A percentile compares a stretch with the other conserved stretches of the same genome.
Evolutionary conservation across 2,113 vertebrate species (phyloP).

Genomic region (Bos taurus): ARS-UCD2.0 NC_037334.1:18405501-18406000

Average conservation of each 20-base stretch:
- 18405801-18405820: too few species aligned
- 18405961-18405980: neutral
- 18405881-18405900: neutral
- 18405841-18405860: neutral
- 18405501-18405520: neutral
- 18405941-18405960: neutral
- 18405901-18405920: neutral
- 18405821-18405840: too few species aligned
- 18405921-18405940: neutral
- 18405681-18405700: too few species aligned
- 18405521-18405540: neutral
- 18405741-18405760: too few species aligned
- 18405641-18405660: too few species aligned
- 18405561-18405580: neutral
- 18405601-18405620: too few species aligned
- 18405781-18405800: too few species aligned
- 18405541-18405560: neutral
- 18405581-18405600: neutral
- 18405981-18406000: neutral
- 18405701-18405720: too few species aligned
- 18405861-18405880: neutral
- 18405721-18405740: too few species aligned
- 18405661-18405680: too few species aligned
- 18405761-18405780: too few species aligned
- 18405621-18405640: too few species aligned